A percentile compares a stretch with the other conserved stretches of the same genome.
Conservation (phyloP, 2,113 vertebrate species). For the Struthidea cinerea region DNA sequence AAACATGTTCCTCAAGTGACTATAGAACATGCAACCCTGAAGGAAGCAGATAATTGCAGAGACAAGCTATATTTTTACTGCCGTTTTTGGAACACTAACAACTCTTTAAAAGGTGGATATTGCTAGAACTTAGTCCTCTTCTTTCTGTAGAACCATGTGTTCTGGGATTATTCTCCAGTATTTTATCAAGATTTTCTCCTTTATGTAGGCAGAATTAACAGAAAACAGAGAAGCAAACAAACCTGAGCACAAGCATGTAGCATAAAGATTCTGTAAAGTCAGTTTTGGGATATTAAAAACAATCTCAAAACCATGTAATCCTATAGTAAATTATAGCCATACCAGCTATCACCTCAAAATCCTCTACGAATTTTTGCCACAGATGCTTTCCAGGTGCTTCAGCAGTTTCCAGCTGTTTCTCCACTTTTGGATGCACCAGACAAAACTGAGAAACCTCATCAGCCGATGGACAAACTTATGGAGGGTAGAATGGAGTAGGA, state of each 20-base stretch:
- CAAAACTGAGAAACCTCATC: neutral
- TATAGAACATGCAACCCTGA: neutral
- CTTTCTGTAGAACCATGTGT: neutral
- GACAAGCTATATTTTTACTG: neutral
- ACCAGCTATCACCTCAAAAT: neutral
- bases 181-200: neutral
- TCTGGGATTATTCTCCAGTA: neutral
- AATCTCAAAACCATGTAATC: neutral
- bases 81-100: neutral
- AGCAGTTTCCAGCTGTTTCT: neutral
- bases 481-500: neutral
- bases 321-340: neutral
- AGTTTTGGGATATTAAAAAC: neutral
- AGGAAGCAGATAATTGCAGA: neutral
- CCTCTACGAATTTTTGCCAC: slow-evolving; percentile 2
- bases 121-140: neutral
- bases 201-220: neutral
- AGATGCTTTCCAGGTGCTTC: slow-evolving; percentile 34
- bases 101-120: neutral
- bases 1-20: neutral
- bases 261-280: neutral
- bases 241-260: neutral
- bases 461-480: neutral
- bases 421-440: neutral
- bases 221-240: neutral